Conservation (phyloP, 2,113 vertebrate species). For the Sclerurus mexicanus region DNA sequence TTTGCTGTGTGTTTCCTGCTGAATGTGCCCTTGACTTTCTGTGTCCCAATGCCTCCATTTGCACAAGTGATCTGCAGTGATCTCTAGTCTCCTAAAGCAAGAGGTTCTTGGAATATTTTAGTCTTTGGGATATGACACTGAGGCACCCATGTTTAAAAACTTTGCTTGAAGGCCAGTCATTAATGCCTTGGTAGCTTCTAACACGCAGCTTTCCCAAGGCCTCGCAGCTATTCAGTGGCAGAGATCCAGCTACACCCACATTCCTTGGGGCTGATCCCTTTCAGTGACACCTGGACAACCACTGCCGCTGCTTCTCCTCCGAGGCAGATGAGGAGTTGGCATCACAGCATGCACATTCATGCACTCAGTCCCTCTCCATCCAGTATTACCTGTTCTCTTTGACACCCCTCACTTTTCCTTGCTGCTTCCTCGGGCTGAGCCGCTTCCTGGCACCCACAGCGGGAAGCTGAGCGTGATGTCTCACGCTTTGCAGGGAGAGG, state of each 20-base stretch:
- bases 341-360: not conserved
- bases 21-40: not conserved
- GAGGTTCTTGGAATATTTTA: not conserved
- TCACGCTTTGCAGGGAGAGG: not conserved
- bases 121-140: not conserved
- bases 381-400: constrained; percentile 12
- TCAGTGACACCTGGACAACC: not conserved
- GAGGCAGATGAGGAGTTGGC: not conserved
- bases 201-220: not conserved
- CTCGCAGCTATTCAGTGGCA: not conserved
- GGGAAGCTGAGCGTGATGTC: not conserved
- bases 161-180: not conserved
- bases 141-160: not conserved
- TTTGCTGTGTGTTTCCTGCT: not conserved
- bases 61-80: too few relatives aligned
- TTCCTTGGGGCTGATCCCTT: not conserved
- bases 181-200: not conserved
- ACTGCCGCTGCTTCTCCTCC: not conserved
- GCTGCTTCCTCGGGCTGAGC: not conserved
- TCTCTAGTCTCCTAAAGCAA: not conserved
- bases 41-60: not conserved
- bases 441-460: rapidly evolving
- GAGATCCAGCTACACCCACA: not conserved
- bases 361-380: not conserved
- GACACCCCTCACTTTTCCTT: not conserved